Base-by-base conservation (phyloP, 2,797 vertebrate species). In the Myotis daubentonii region DNA sequence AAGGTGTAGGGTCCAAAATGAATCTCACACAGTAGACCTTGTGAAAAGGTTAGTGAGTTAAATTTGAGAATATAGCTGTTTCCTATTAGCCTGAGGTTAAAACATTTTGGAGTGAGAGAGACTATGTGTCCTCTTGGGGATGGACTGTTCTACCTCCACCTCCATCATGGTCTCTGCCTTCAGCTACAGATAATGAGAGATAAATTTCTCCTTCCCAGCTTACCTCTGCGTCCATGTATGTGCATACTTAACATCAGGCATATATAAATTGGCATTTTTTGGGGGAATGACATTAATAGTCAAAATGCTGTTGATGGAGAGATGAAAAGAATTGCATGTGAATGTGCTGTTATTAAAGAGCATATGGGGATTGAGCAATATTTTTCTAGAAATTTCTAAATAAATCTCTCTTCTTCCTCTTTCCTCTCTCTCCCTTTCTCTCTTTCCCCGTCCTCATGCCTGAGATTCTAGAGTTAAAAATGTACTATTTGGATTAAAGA, bases 391-490 rank as follows among this genome's bases (percentile, higher is more conserved):
- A 84, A n/a, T 62, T 62, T 62, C 28, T 60, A 28, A 60, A 8
- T 74, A 36, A 51, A 44, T 47, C 10, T 23, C 7, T 44, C 5
- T 20, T 4, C 2, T 2, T 57, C 2, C 60, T 70, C 20, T 23
- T 51, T 16, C 23, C 13, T 57, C 12, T 6, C 33, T 17, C 13
- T 65, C 12, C 11, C 33, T 17, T 49, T 22, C 16, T 79, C n/a
- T 51, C 3, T 66, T 41, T 74, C 5, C 51, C 7, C 22, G 13
- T 10, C 51, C 2, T 60, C 2, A 17, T 53, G 53, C 72, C 53
- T 87, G 41, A 20, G 33, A 92, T 44, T 85, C 47, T 94, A 76
- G 38, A 60, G 6, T 89, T 94, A 76, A 68, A 68, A 82, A 80
- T 47, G 13, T 51, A 9, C 38, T 83, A 38, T 76, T 47, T 80